Base-by-base conservation (phyloP, 2,797 vertebrate genomes). In the Pelochelys cantorii region DNA sequence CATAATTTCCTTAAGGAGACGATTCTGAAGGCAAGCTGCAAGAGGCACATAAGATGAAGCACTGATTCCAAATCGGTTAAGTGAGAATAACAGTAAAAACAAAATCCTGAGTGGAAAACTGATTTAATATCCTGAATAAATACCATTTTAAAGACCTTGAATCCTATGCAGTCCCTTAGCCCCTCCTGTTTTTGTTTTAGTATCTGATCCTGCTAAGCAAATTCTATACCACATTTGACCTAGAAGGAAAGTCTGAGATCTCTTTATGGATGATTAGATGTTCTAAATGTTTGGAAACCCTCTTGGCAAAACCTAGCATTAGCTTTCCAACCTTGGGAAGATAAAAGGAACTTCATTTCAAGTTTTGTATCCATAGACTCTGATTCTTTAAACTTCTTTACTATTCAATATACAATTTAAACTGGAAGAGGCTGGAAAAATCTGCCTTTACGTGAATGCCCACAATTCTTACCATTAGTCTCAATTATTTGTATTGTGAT, bases 1-100 rank as follows among this genome's bases (percentile, higher is more conserved):
- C 89, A 95, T 97, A 96, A 96, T 96, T 97, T 98, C 83, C 95
- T 97, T 94, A 92, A 94, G 62, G 81, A 96, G 87, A 96, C 74
- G 88, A 90, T 53, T 89, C 93, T 89, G 91, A 96, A 97, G 88
- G 74, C 52, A 90, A 60, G 42, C 89, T 95, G 83, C 89, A 93
- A 91, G 85, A 93, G 27, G 95, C 15, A 81, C 7, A 1, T 83
- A 88, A 94, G 90, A 97, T 95, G 93, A 93, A 23, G 53, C 68
- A 42, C 78, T 94, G 90, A 95, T 92, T 95, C 96, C 85, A 96
- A 97, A 92, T 95, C 3, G 2, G 71, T 95, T 95, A 91, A 83
- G 77, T 79, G 88, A 95, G 79, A 85, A n/a, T 22, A 95, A 65
- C 10, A 1, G 78, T 80, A 95, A 96, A 95, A 86, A 93, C 59